These are phyloP conservation scores for Spisula subtruncata DNA, from an alignment of 2,888 invertebrate species.

Conservation along the genomic window DNA sequence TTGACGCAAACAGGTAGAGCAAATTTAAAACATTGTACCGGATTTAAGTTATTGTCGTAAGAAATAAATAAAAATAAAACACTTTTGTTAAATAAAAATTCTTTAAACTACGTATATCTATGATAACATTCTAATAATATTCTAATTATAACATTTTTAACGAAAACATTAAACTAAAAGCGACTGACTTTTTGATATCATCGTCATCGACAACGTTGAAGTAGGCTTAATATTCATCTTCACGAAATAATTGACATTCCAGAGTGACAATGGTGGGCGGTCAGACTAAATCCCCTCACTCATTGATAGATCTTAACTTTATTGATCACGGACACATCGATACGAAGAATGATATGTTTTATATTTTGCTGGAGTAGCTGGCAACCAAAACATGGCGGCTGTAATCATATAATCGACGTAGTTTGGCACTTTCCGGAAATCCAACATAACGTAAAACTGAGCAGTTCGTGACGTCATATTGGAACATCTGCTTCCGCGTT, in stretches of 20 bases:
- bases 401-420: background rate
- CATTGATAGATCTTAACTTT: background rate
- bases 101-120: background rate
- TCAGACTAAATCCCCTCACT: background rate
- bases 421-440: background rate
- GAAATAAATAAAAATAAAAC: background rate
- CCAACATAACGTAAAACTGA: background rate
- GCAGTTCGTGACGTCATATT: background rate
- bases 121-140: background rate
- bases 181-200: background rate
- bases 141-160: background rate
- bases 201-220: background rate
- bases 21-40: background rate
- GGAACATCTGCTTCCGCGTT: too few relatives aligned
- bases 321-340: background rate
- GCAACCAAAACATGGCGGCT: background rate
- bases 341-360: background rate
- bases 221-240: background rate
- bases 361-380: background rate
- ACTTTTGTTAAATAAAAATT: background rate
- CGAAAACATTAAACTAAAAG: background rate
- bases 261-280: background rate
- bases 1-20: background rate
- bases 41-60: background rate
- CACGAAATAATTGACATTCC: conserved; percentile 16